Evolutionary conservation across 1,140 invertebrate species (phyloP), one percentile per base, ranked within the genome.

Genomic region (Tetragnatha versicolor): DNA sequence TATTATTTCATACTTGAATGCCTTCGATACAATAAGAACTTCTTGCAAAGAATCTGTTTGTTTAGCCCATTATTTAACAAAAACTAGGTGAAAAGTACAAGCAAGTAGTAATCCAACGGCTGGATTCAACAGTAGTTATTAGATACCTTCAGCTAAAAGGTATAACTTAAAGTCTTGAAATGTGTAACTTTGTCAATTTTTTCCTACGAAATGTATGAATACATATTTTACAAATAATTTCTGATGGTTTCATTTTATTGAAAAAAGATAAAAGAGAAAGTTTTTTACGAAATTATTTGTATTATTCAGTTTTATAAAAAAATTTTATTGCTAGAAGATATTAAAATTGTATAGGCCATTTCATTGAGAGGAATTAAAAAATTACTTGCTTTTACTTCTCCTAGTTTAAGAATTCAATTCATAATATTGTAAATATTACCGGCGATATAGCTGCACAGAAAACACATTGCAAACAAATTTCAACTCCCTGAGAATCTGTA

Each of bases 401-500:
- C 20, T 17, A 47, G 20, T n/a, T n/a, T 20, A 47, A 12, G 20
- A 47, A 17, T 47, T 20, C 12, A 47, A 47, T 20, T 47, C 42
- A 17, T 17, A 12, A 17, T 47, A 17, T 2, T 17, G 3, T 17
- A 3, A 12, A 47, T 20, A 12, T 17, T 20, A 47, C 42, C 12
- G 20, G 20, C 1, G 20, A 47, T 12, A 45, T 65, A 65, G 61
- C 61, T 65, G 61, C 61, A 65, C 61, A 65, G 61, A 45, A 65
- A 49, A 39, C n/a, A 33, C 22, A 53, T 10, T 53, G n/a, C 61
- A 47, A 75, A 75, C 31, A 39, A 37, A 29, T 25, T 10, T 12
- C 20, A 61, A 37, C 14, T 78, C 75, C 75, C 75, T 78, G 75
- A 78, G 75, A 68, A 45, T 58, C 75, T 78, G 75, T 29, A 37